phyloP scores from a whole-genome alignment of 1,140 invertebrate genomes.

The Brachionus koreanus region DNA sequence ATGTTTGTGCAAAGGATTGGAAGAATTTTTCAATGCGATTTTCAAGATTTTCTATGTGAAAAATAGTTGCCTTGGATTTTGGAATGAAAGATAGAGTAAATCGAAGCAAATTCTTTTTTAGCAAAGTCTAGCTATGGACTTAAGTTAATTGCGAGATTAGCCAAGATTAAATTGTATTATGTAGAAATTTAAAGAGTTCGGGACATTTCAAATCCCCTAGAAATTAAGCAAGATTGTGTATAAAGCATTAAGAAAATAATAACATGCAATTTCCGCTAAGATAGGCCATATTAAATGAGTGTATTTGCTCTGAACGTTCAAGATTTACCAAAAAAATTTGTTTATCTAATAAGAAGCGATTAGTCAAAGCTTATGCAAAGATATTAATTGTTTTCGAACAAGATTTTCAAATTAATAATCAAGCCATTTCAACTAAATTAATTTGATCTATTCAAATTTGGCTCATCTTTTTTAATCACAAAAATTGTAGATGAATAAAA shows the following conservation, averaged over 20 bases:
- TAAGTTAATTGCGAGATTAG: slow-evolving; percentile 34
- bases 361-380: neutral
- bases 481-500: neutral
- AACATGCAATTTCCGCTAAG: slow-evolving; percentile 12
- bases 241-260: neutral
- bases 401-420: neutral
- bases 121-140: neutral
- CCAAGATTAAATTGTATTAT: slow-evolving; percentile 36
- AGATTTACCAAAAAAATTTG: neutral
- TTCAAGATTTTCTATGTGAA: neutral
- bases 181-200: slow-evolving; percentile 18
- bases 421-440: neutral
- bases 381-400: neutral
- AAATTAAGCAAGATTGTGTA: neutral
- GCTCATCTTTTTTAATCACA: neutral
- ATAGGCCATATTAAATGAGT: neutral
- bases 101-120: neutral
- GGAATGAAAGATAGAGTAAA: neutral
- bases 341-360: slow-evolving; percentile 3
- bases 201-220: slow-evolving; percentile 13
- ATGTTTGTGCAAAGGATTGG: neutral
- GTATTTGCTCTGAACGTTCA: neutral
- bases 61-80: neutral
- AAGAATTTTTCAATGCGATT: neutral
- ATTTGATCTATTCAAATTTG: neutral